Evolutionary conservation across 2,888 invertebrate genomes (phyloP).

Genomic region (Andrena minutula): DNA sequence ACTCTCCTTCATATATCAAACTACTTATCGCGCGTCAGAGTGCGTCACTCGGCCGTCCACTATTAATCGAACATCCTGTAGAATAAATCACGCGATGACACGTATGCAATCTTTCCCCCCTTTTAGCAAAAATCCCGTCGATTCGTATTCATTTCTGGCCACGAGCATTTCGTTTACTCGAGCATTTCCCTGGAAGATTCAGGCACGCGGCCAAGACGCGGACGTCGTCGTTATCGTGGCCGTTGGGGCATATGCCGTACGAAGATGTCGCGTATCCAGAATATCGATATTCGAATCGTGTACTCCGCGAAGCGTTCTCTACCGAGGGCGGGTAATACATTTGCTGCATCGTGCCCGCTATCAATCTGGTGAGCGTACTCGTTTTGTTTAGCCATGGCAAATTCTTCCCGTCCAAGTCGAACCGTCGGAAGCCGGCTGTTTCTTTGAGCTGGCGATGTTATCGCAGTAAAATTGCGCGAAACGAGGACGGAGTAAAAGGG

Average conservation of each 20-base stretch:
- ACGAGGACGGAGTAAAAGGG: background rate
- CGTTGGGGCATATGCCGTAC: slow-evolving; percentile 53
- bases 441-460: background rate
- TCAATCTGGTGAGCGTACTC: slow-evolving; percentile 39
- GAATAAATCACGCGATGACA: background rate
- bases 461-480: background rate
- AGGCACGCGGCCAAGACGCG: slow-evolving; percentile 54
- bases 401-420: slow-evolving; percentile 24
- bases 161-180: slow-evolving; percentile 47
- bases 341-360: slow-evolving; percentile 33
- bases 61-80: background rate
- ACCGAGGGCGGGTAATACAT: slow-evolving; percentile 41
- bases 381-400: slow-evolving; percentile 20
- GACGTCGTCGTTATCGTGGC: slow-evolving; percentile 55
- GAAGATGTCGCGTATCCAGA: slow-evolving; percentile 41
- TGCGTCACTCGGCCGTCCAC: background rate
- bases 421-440: slow-evolving; percentile 4
- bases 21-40: background rate
- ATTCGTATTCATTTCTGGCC: slow-evolving; percentile 40
- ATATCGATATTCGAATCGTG: slow-evolving; percentile 58
- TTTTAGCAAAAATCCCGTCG: slow-evolving; percentile 29
- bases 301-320: slow-evolving; percentile 17
- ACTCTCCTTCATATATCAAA: slow-evolving; percentile 1
- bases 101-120: background rate
- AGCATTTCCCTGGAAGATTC: slow-evolving; percentile 42